Base-by-base conservation (phyloP, 2,888 invertebrate species). In the Sicus ferrugineus region DNA sequence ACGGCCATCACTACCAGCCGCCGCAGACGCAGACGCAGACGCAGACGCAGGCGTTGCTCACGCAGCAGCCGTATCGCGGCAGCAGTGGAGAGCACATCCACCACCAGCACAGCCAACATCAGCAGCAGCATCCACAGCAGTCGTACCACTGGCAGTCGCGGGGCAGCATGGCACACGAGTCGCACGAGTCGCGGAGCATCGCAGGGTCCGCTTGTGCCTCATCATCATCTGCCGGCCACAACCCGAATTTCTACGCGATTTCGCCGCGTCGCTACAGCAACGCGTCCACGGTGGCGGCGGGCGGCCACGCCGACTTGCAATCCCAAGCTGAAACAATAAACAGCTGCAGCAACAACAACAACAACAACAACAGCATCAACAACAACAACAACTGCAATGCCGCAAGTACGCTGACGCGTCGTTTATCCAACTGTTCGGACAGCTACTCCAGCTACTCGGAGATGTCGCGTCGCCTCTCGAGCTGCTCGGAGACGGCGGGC, bases 231-330 rank as follows among this genome's bases (percentile, higher is more conserved):
- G 73, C 77, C 3, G 72, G 75, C 6, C 67, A 34, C 50, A 76
- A 74, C 58, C 74, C 76, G 62, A 80, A 78, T 73, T 83, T 81
- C 75, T 83, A 79, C 76, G 75, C 78, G 28, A 83, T 79, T 73
- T 79, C 77, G 83, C 76, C 91, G 21, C 86, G 92, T 42, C 86
- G 92, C 73, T 84, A 91, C 77, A 91, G 91, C 59, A 89, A 91
- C 30, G 91, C 92, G 76, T 92, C 92, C 70, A 81, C 83, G 2
- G 76, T 82, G 19, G 79, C 82, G 52, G 78, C 83, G 34, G 76
- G 70, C 58, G 76, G 16, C 23, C 26, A 23, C 11, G 72, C 63
- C 54, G 79, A 79, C 56, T 67, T 70, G 23, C 71, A 9, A n/a
- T 28, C 70, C 16, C 58, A 59, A 14, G 62, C 61, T 48, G 42